phyloP scores from a whole-genome alignment of 2,797 vertebrate species.

The Gastrophryne carolinensis region DNA sequence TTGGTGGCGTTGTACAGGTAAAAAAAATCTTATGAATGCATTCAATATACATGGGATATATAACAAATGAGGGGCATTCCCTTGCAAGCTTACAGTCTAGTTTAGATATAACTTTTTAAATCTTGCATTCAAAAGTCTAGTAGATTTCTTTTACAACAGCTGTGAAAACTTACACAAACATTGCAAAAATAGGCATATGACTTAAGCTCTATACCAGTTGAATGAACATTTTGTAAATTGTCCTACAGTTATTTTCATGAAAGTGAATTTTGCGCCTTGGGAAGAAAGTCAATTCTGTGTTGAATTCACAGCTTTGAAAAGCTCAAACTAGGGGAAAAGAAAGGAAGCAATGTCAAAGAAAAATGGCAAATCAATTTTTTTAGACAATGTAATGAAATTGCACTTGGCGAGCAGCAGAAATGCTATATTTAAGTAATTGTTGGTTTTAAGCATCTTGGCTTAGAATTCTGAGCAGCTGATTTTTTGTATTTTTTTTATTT shows the following conservation, averaged over 20 bases:
- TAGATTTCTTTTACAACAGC: not conserved
- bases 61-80: no score
- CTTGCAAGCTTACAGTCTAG: no score
- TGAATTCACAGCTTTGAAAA: constrained; percentile 30
- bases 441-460: constrained; percentile 5
- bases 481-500: constrained; percentile 7
- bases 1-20: no score
- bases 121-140: not conserved
- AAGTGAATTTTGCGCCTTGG: constrained; percentile 4
- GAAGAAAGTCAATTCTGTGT: constrained; percentile 22
- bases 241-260: constrained; percentile 22
- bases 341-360: constrained; percentile 32
- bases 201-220: not conserved
- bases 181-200: not conserved
- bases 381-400: constrained; percentile 36
- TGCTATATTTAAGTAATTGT: constrained; percentile 34
- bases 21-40: no score
- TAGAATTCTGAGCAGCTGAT: constrained; percentile 6
- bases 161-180: not conserved
- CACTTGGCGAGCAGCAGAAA: constrained; percentile 14
- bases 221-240: constrained; percentile 18
- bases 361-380: constrained; percentile 38
- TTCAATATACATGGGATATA: no score
- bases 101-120: not conserved
- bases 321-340: not conserved